Base-by-base conservation (phyloP, 1,140 invertebrate genomes). In the Drosophila bocki region DNA sequence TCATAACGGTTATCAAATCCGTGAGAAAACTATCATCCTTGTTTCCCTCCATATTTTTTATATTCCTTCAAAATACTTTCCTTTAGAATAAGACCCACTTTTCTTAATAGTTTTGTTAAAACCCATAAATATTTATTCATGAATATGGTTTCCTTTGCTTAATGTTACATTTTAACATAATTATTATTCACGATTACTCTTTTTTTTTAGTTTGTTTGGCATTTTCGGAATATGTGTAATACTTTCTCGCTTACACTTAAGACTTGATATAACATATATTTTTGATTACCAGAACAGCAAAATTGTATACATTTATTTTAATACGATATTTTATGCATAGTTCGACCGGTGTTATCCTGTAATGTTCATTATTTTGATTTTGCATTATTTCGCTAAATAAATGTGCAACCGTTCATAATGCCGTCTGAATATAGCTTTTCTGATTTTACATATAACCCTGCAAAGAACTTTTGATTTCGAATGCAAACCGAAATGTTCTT, bases 71-170 rank as follows among this genome's bases (percentile, higher is more conserved):
- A 11, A 45, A 13, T 22, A 47, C 12, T 22, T 22, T n/a, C n/a
- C n/a, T n/a, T n/a, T n/a, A n/a, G n/a, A n/a, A n/a, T n/a, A n/a
- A n/a, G n/a, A n/a, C n/a, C n/a, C n/a, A n/a, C n/a, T n/a, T n/a
- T n/a, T 22, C 22, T 15, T 7, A 48, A 48, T 26, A 29, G 15
- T n/a, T 65, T 70, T 80, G 61, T 80, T 91, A 91, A 91, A 91
- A 83, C 87, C 82, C 82, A 91, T 91, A 91, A 83, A 87, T 91
- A 83, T 83, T 83, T 91, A 82, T 83, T 91, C 57, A 77, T 67
- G 67, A 70, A 70, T 70, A 70, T 45, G 64, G 53, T 59, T 80
- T 74, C 54, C 59, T 42, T 59, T 26, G 62, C 78, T 79, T 80
- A 60, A 35, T 62, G 32, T 75, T 75, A 64, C 37, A 62, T 70